A percentile compares a stretch with the other conserved stretches of the same genome.
Evolutionary conservation across 2,113 vertebrate species (phyloP).

Genomic region (Clarias gariepinus): DNA sequence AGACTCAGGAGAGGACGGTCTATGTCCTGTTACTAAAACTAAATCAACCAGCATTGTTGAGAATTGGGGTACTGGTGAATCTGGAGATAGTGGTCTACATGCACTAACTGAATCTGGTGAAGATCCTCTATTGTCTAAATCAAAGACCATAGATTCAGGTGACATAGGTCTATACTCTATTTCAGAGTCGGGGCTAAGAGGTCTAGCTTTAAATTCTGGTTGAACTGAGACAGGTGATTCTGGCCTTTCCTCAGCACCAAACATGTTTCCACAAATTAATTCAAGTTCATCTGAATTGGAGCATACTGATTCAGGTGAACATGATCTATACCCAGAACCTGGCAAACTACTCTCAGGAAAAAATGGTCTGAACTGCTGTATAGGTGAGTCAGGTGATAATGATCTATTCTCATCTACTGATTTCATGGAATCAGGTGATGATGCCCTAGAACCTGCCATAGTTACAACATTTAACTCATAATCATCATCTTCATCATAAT

Average conservation of each 20-base stretch:
- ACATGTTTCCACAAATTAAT: not conserved
- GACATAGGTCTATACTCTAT: conserved; percentile 53
- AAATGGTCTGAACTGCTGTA: conserved; percentile 36
- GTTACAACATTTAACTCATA: conserved; percentile 12
- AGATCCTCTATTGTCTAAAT: conserved; percentile 43
- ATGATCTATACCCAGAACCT: conserved; percentile 41
- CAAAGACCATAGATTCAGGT: conserved; percentile 26
- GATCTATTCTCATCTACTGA: conserved; percentile 53
- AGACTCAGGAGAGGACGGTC: conserved; percentile 27
- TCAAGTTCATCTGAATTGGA: conserved; percentile 25
- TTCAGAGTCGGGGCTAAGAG: conserved; percentile 51
- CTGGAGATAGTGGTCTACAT: conserved; percentile 46
- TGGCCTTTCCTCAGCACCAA: conserved; percentile 7
- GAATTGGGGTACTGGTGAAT: conserved; percentile 51
- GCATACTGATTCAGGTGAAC: conserved; percentile 46
- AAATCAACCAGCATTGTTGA: conserved; percentile 11
- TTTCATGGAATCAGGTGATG: conserved; percentile 49
- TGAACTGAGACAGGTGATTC: not conserved
- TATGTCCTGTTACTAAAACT: not conserved
- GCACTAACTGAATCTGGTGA: conserved; percentile 60
- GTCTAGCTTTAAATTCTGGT: conserved; percentile 4
- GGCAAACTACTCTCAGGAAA: not conserved
- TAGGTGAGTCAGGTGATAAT: conserved; percentile 54
- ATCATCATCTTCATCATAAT: conserved; percentile 45
- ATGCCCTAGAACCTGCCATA: not conserved